phyloP scores from a whole-genome alignment of 2,113 vertebrate genomes.

The Microtus pennsylvanicus region DNA sequence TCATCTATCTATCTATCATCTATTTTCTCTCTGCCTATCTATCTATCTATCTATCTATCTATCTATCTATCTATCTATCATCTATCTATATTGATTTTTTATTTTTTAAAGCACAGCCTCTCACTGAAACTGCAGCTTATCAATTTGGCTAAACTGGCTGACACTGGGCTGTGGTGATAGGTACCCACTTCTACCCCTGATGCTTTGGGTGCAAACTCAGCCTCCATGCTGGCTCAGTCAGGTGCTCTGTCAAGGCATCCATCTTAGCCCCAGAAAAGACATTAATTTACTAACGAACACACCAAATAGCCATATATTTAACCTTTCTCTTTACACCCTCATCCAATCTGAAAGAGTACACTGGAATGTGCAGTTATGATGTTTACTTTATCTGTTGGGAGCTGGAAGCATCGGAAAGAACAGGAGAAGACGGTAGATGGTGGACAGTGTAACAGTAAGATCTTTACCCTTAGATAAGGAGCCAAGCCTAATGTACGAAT shows the following conservation, averaged over 20 bases:
- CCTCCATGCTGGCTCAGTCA: too few relatives aligned
- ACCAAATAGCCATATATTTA: not conserved
- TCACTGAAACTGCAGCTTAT: not conserved
- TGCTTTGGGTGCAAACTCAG: not conserved
- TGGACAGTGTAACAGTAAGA: not conserved
- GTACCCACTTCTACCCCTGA: not conserved
- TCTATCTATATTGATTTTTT: not conserved
- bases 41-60: too few relatives aligned
- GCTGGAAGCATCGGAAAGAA: not conserved
- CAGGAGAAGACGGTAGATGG: not conserved
- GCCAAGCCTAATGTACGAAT: fast-evolving
- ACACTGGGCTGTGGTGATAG: not conserved
- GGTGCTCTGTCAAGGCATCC: not conserved
- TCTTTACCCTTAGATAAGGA: too few relatives aligned
- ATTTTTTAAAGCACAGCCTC: not conserved
- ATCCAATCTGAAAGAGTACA: not conserved
- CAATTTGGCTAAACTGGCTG: not conserved
- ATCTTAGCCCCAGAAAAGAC: not conserved
- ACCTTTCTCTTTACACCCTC: not conserved
- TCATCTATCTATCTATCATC: too few relatives aligned
- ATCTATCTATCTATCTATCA: not conserved
- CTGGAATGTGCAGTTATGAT: not conserved
- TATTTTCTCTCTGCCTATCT: too few relatives aligned
- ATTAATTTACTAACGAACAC: not conserved
- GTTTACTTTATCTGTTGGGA: not conserved